phyloP scores from a whole-genome alignment of 2,797 vertebrate species.

The Tolypeutes matacus region DNA sequence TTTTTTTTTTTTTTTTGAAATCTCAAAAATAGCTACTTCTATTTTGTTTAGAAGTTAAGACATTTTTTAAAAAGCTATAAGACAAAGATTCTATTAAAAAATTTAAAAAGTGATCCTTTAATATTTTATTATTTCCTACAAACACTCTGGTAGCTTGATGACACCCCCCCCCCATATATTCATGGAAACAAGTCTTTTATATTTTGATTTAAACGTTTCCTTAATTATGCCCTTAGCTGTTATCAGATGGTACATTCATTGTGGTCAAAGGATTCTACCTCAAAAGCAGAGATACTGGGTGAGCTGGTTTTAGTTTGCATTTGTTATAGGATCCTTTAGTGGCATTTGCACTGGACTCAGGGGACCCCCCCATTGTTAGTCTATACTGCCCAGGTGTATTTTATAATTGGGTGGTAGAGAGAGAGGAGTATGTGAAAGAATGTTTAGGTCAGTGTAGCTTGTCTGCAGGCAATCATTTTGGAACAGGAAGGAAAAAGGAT shows the following conservation, averaged over 20 bases:
- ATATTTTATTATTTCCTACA: neutral
- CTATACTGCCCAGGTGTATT: neutral
- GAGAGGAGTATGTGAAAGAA: conserved; percentile 25
- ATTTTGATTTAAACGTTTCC: conserved; percentile 50
- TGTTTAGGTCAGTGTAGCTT: neutral
- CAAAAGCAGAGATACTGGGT: neutral
- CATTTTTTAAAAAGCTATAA: neutral
- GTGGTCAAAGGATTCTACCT: neutral
- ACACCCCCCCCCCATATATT: neutral
- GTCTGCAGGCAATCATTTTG: conserved; percentile 59
- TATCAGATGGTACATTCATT: neutral
- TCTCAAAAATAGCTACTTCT: neutral
- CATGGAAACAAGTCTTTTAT: conserved; percentile 25
- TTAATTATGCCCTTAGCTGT: neutral
- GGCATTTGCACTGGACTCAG: neutral
- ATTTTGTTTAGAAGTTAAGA: conserved; percentile 44
- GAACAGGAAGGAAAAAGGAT: conserved; percentile 47
- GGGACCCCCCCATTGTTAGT: neutral
- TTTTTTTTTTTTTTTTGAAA: conserved; percentile 52
- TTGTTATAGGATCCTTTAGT: neutral
- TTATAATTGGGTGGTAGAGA: conserved; percentile 21
- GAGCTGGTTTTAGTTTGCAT: neutral
- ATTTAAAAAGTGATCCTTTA: neutral
- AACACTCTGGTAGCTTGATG: neutral
- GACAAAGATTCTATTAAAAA: neutral